Evolutionary conservation across 1,140 invertebrate species (phyloP).

Genomic region (Hydropsyche tenuis): DNA sequence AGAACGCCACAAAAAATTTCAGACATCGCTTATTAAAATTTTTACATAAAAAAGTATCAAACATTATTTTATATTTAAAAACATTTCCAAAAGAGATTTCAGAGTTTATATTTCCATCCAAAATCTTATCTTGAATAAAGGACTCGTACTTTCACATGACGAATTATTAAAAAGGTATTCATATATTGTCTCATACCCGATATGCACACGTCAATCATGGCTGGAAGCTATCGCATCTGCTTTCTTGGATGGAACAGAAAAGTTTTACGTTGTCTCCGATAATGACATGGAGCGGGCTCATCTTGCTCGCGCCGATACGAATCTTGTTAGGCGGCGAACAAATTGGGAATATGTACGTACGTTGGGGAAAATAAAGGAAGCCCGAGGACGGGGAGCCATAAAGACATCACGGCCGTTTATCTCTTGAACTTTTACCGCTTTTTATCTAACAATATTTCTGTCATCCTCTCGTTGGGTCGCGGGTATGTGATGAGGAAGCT

Average conservation of each 20-base stretch:
- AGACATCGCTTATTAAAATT: too few species aligned
- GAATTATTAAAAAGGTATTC: too few species aligned
- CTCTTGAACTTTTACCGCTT: constrained; percentile 36
- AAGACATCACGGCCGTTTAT: constrained; percentile 38
- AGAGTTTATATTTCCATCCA: too few species aligned
- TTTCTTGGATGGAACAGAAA: constrained; percentile 3
- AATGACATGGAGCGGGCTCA: constrained; percentile 32
- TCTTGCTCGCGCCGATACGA: constrained; percentile 12
- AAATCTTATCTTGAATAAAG: too few species aligned
- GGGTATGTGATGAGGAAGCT: background rate
- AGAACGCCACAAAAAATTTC: too few species aligned
- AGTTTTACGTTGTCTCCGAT: constrained; percentile 39
- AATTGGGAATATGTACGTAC: constrained; percentile 33
- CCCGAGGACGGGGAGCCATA: constrained; percentile 22
- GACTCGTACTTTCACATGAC: too few species aligned
- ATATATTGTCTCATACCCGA: too few species aligned
- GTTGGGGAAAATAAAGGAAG: constrained; percentile 32
- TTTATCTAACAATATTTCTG: constrained; percentile 37
- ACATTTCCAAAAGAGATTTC: too few species aligned
- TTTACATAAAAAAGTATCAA: too few species aligned
- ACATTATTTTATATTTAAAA: too few species aligned
- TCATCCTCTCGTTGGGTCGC: constrained; percentile 1
- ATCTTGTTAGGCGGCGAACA: constrained; percentile 36
- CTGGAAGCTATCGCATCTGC: constrained; percentile 28
- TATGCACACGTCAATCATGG: constrained; percentile 5